Percentiles rank a stretch among this genome's conserved stretches.
Evolutionary conservation across 1,140 invertebrate genomes (phyloP).

Genomic region (Lerema accius): DNA sequence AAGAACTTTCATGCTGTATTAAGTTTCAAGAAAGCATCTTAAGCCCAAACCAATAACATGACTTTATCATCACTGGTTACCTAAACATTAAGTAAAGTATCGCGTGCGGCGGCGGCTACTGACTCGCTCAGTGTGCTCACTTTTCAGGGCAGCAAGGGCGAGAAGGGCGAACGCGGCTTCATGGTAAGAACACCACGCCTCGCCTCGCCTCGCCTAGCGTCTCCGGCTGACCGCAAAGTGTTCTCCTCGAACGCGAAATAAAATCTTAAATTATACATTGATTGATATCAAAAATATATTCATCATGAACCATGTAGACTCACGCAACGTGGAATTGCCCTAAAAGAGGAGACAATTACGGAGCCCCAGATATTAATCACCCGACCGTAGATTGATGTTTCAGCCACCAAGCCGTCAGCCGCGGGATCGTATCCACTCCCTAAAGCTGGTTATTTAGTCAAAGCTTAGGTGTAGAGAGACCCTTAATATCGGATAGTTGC

Average conservation of each 20-base stretch:
- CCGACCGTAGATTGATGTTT: neutral
- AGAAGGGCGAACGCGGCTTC: slow-evolving; percentile 86
- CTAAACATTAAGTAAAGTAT: too few relatives aligned
- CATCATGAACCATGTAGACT: neutral
- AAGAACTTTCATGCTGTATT: too few relatives aligned
- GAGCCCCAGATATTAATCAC: neutral
- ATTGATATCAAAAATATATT: too few relatives aligned
- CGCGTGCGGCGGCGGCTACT: too few relatives aligned
- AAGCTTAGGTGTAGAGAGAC: neutral
- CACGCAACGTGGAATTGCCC: neutral
- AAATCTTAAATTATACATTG: too few relatives aligned
- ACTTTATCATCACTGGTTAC: too few relatives aligned
- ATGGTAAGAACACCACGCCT: slow-evolving; percentile 84
- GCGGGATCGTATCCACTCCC: neutral
- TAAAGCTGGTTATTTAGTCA: neutral
- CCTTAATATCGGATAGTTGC: neutral
- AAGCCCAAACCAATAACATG: too few relatives aligned
- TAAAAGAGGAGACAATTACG: neutral
- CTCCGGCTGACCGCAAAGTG: neutral
- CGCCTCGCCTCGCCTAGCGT: slow-evolving; percentile 15
- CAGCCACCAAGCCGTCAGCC: neutral
- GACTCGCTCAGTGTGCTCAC: slow-evolving; percentile 50
- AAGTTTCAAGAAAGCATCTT: too few relatives aligned
- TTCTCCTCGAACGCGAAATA: neutral
- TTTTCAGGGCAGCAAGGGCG: slow-evolving; percentile 87